A percentile compares a stretch with the other conserved stretches of the same genome.
These are phyloP conservation scores for Xanthostigma xanthostigma DNA, from an alignment of 2,888 invertebrate species.

Conservation along the genomic window DNA sequence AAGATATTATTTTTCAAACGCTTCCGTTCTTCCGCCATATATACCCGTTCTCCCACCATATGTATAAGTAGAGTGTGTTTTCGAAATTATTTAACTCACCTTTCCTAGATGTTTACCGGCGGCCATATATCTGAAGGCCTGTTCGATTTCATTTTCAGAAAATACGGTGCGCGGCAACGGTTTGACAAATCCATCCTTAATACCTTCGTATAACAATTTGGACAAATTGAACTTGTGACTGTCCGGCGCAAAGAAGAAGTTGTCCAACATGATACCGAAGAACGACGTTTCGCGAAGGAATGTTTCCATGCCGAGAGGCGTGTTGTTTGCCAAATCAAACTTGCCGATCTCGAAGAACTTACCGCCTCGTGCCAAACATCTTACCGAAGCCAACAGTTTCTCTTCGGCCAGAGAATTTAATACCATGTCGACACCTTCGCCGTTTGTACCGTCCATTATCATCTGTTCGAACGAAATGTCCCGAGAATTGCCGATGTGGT, in stretches of 20 bases:
- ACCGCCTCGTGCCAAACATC: conserved; percentile 44
- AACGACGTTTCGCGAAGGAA: conserved; percentile 60
- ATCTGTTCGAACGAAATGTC: conserved; percentile 77
- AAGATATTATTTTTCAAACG: no score
- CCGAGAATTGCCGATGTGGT: conserved; percentile 75
- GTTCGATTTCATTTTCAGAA: conserved; percentile 46
- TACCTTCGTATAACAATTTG: conserved; percentile 39
- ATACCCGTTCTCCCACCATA: no score
- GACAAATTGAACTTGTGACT: conserved; percentile 34
- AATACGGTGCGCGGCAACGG: conserved; percentile 54
- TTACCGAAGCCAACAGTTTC: conserved; percentile 58
- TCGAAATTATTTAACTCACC: conserved; percentile 10
- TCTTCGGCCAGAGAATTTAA: conserved; percentile 87
- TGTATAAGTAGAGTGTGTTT: no score
- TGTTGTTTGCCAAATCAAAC: conserved; percentile 60
- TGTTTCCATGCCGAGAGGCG: conserved; percentile 42
- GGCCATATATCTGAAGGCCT: conserved; percentile 51
- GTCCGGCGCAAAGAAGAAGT: conserved; percentile 36
- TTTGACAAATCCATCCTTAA: conserved; percentile 46
- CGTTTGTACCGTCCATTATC: conserved; percentile 63
- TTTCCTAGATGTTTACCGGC: conserved; percentile 73
- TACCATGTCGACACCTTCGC: conserved; percentile 80
- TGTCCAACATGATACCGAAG: conserved; percentile 64
- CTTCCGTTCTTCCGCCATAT: no score
- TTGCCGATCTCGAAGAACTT: conserved; percentile 78